Percentiles rank a stretch among this genome's conserved stretches.
Conservation (phyloP, 1,140 invertebrate genomes). For the Polyergus mexicanus region DNA sequence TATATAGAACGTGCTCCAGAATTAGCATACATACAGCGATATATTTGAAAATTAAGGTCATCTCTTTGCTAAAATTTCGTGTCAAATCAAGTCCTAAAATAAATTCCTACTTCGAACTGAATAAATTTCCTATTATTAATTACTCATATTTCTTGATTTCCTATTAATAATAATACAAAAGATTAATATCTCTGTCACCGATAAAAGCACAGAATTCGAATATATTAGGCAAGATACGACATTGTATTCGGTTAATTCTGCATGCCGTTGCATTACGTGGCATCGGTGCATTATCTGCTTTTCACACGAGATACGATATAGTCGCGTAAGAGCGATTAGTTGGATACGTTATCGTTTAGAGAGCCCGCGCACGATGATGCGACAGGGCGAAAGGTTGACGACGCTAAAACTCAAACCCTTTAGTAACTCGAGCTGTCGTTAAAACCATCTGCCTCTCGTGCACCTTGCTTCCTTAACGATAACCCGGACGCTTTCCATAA, state of each 20-base stretch:
- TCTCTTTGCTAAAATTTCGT: not conserved
- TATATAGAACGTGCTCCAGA: not conserved
- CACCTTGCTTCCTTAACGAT: conserved; percentile 16
- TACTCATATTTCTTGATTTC: not conserved
- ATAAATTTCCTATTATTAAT: not conserved
- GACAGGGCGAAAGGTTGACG: conserved; percentile 65
- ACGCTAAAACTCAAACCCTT: conserved; percentile 64
- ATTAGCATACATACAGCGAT: not conserved
- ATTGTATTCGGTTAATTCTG: conserved; percentile 36
- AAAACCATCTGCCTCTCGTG: conserved; percentile 68
- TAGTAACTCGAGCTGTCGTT: conserved; percentile 71
- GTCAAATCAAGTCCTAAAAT: not conserved
- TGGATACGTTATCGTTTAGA: conserved; percentile 72
- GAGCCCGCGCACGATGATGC: conserved; percentile 29
- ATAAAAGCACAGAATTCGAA: not conserved
- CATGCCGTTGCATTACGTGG: conserved; percentile 40
- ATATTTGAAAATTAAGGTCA: not conserved
- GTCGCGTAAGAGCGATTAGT: conserved; percentile 70
- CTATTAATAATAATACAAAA: not conserved
- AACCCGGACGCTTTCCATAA: conserved; percentile 29
- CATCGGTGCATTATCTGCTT: conserved; percentile 72
- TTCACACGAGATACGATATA: conserved; percentile 37
- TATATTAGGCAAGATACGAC: not conserved
- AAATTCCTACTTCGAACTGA: not conserved
- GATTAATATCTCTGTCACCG: not conserved